Evolutionary conservation across 2,797 vertebrate genomes (phyloP), one percentile per base, ranked within the genome.

Genomic region (Poeciliopsis presidionis): DNA sequence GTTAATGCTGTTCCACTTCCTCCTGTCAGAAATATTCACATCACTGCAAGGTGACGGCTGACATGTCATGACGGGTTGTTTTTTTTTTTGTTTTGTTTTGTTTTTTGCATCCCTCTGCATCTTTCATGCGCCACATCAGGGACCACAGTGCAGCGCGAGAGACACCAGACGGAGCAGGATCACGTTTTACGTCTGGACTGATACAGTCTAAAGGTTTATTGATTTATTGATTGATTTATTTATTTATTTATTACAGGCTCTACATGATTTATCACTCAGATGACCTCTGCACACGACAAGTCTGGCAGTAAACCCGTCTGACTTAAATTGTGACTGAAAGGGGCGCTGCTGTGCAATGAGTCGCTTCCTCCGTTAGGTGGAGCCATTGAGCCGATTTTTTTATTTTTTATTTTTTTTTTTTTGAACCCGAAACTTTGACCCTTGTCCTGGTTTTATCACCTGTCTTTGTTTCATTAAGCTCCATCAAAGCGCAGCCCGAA

Each of bases 31-130:
- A 81, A n/a, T 0, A 73, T 73, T 90, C 22, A 84, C 77, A 83
- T 91, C 84, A 86, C 53, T 47, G 73, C 43, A 73, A 89, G 81
- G 83, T 89, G 89, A 92, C 89, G 87, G 81, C 81, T 86, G 90
- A 82, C 83, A 81, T 87, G 81, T 84, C 87, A 90, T 73, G 43
- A 80, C 59, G 80, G 69, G 72, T n/a, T 16, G 81, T 33, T 33
- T 33, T 33, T 33, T 33, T 33, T 33, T 33, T 33, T 1, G 30
- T 33, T 33, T 33, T 33, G 30, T 30, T 30, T 30, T 30, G 1
- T 33, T 33, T 33, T 72, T 73, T 74, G 79, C 82, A 75, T 88
- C 74, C 75, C 81, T 78, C 72, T 57, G 71, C 75, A 77, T 57
- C 36, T 81, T 81, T 71, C 53, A 75, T 49, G 65, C 46, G 7